Evolutionary conservation across 2,888 invertebrate species (phyloP), one percentile per base, ranked within the genome.

Genomic region (Polyommatus icarus): DNA sequence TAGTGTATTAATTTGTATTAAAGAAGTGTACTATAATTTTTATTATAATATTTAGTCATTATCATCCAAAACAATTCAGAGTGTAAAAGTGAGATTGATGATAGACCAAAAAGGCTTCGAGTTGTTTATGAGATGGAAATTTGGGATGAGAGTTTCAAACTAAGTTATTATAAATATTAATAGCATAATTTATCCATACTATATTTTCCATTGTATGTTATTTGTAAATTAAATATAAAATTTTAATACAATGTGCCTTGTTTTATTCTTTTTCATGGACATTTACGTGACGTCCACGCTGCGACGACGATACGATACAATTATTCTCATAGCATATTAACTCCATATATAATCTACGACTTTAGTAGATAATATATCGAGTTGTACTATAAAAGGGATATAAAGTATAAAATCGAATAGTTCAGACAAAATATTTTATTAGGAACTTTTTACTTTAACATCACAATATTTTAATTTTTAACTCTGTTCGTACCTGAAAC

Each of bases 191-290:
- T 77, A 72, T 72, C 20, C 72, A 73, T 77, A 77, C 18, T 59
- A 77, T 77, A 77, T 77, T 77, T 77, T 77, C 77, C 77, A 77
- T 72, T 77, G 59, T 73, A 77, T 77, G 77, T 77, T 77, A 77
- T 77, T 77, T 77, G 72, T 77, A 73, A 77, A 77, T 77, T 72
- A 77, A 71, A 77, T 77, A 77, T 73, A 72, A 77, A 72, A 77
- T 77, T 77, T 77, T 72, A 73, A 77, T 77, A 77, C 72, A 71
- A 32, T 7, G 12, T 40, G 20, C 54, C 32, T 72, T 18, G 36
- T 72, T 77, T 72, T 40, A 36, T 67, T n/a, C 29, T 54, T 15
- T 54, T 15, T 54, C 15, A 71, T 29, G 15, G 32, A 29, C 18
- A 18, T 18, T 15, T 54, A 54, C 50, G 50, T 15, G 3, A 46